Evolutionary conservation across 2,797 vertebrate species (phyloP).

Genomic region (Dicrostonyx torquatus): DNA sequence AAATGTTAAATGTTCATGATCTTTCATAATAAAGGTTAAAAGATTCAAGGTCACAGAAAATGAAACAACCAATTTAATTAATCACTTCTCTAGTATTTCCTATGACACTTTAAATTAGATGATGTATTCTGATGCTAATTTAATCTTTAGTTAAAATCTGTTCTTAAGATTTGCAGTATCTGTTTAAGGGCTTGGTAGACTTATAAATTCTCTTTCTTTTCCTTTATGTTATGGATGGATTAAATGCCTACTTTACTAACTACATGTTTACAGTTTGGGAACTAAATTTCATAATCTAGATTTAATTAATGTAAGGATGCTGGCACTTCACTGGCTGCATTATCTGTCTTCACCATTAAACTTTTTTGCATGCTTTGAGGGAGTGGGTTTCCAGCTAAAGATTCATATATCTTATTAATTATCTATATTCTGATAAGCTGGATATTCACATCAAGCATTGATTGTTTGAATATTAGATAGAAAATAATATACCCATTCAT

Average conservation of each 20-base stretch:
- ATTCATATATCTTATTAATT: not conserved
- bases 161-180: not conserved
- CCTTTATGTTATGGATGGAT: not conserved
- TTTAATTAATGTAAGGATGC: not conserved
- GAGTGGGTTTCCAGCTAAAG: not conserved
- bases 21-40: not conserved
- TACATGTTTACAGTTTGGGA: not conserved
- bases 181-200: not conserved
- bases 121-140: not conserved
- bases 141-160: not conserved
- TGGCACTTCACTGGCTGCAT: not conserved
- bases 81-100: not conserved
- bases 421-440: not conserved
- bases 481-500: not conserved
- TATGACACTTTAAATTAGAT: not conserved
- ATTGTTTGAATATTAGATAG: not conserved
- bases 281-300: not conserved
- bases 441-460: not conserved
- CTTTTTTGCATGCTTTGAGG: not conserved
- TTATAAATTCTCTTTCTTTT: slow-evolving; percentile 1
- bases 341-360: not conserved
- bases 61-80: not conserved
- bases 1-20: not conserved
- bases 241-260: not conserved
- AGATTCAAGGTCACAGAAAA: not conserved